phyloP scores from a whole-genome alignment of 2,113 vertebrate species.

The Bubo blakistoni region DNA sequence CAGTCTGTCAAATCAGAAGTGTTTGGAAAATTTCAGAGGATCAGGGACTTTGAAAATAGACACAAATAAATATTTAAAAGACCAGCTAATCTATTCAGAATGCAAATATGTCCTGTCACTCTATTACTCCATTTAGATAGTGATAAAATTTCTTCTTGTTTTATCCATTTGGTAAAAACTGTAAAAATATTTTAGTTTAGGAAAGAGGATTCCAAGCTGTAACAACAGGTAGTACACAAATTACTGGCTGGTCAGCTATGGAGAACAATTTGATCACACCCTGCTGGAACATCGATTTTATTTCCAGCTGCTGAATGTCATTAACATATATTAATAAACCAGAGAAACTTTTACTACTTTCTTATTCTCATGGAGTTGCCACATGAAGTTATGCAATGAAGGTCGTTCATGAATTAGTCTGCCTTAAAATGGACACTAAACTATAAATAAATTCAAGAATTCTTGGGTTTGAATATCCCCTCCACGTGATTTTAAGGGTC shows the following conservation, averaged over 20 bases:
- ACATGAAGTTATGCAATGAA: not conserved
- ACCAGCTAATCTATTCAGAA: constrained; percentile 43
- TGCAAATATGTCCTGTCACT: constrained; percentile 43
- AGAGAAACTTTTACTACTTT: not conserved
- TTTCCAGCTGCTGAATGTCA: constrained; percentile 12
- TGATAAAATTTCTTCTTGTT: not conserved
- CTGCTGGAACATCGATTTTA: not conserved
- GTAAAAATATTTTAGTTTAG: not conserved
- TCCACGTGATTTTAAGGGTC: rapidly evolving
- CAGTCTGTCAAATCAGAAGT: constrained; percentile 59
- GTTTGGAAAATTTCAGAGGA: constrained; percentile 55
- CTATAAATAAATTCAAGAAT: not conserved
- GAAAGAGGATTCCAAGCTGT: not conserved
- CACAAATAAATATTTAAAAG: constrained; percentile 62
- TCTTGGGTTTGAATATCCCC: not conserved
- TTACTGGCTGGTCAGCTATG: not conserved
- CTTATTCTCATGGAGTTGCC: not conserved
- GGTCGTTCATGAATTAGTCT: not conserved
- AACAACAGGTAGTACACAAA: not conserved
- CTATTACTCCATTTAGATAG: constrained; percentile 25
- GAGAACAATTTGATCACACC: constrained; percentile 1
- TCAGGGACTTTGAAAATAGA: constrained; percentile 50
- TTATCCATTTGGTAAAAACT: constrained; percentile 1
- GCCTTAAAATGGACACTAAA: not conserved
- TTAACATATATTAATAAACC: not conserved